Evolutionary conservation across 2,888 invertebrate genomes (phyloP), one percentile per base, ranked within the genome.

Genomic region (Pristionchus fissidentatus): DNA sequence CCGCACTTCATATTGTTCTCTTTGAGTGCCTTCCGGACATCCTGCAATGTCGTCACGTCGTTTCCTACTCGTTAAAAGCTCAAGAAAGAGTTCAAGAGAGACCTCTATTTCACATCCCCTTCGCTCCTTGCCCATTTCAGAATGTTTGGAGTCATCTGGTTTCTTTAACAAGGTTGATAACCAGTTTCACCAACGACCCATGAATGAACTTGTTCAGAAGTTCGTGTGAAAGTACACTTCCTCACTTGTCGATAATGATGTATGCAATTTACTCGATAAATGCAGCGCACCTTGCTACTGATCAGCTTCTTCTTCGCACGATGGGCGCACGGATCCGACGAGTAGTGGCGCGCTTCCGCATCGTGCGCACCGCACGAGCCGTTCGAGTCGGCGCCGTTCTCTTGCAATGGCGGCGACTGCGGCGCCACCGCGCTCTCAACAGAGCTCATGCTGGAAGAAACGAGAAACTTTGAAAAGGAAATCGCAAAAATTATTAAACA

Each of bases 231-330:
- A n/a, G n/a, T n/a, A n/a, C n/a, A n/a, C n/a, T n/a, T n/a, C n/a
- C n/a, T n/a, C n/a, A n/a, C n/a, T n/a, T n/a, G n/a, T n/a, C n/a
- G n/a, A n/a, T n/a, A n/a, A n/a, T n/a, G n/a, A n/a, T n/a, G n/a
- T n/a, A n/a, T n/a, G n/a, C n/a, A n/a, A n/a, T n/a, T n/a, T n/a
- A n/a, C n/a, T n/a, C n/a, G n/a, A 66, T 32, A 66, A 22, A n/a
- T 10, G 3, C n/a, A 49, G 32, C 82, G 41, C 35, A 84, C 85
- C 73, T 85, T 85, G n/a, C 19, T 46, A 8, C 79, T 83, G 79
- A 85, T 52, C 19, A 84, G 57, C 7, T 41, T 43, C 55, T 84
- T 85, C 52, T 84, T 85, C 22, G 57, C 32, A n/a, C 83, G 60
- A 66, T 85, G 85, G 13, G 29, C 0, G 52, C 85, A 85, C 29